phyloP scores from a whole-genome alignment of 2,113 vertebrate species.

The Odocoileus hemionus region DNA sequence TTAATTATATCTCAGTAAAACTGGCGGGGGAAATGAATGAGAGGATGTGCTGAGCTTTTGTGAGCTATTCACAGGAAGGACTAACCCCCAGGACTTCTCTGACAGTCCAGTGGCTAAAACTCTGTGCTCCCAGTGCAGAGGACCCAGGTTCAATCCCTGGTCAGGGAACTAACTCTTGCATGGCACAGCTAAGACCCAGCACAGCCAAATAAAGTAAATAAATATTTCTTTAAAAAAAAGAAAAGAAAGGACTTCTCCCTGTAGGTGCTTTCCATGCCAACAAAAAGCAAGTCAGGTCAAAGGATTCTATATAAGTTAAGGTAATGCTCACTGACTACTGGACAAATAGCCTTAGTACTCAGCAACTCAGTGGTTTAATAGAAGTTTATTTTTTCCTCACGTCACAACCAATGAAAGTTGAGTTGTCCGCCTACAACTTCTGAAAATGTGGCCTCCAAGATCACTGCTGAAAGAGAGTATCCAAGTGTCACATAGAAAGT shows the following conservation, averaged over 20 bases:
- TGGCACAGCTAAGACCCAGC: neutral
- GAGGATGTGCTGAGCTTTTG: neutral
- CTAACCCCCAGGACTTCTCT: neutral
- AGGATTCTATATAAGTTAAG: no score
- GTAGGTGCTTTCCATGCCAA: accelerated
- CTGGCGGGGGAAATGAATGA: neutral
- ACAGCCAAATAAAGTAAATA: neutral
- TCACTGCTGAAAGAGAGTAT: neutral
- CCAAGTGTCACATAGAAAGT: neutral
- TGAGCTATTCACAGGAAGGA: neutral
- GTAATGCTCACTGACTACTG: neutral
- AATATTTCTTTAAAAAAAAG: neutral
- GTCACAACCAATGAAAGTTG: neutral
- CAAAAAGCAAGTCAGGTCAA: neutral
- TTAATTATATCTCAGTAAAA: neutral
- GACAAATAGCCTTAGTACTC: neutral
- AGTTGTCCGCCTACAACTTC: neutral
- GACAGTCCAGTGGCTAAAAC: neutral
- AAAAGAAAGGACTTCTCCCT: neutral
- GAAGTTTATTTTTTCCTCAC: neutral
- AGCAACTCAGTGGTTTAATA: neutral
- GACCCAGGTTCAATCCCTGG: neutral
- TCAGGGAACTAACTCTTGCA: neutral
- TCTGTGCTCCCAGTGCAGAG: neutral
- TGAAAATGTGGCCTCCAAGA: neutral